These are phyloP conservation scores for Hypercompe scribonia DNA, from an alignment of 2,888 invertebrate species.

Conservation along the genomic window DNA sequence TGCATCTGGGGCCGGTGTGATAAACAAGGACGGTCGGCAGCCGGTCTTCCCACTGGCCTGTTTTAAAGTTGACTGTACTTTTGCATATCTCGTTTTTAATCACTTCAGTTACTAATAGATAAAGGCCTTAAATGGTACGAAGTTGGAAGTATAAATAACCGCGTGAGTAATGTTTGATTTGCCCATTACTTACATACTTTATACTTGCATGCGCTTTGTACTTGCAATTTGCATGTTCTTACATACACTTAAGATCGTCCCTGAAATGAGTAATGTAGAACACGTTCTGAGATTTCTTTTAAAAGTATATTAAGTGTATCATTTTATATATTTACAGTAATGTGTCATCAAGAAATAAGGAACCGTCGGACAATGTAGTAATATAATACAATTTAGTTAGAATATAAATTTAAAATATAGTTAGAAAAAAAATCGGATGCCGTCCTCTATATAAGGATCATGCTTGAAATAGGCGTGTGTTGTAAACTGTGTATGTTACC, in stretches of 20 bases:
- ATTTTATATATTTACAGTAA: neutral
- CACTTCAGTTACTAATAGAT: constrained; percentile 5
- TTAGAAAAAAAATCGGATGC: neutral
- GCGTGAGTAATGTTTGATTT: constrained; percentile 35
- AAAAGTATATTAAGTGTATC: neutral
- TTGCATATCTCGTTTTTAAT: constrained; percentile 29
- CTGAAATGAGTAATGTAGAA: constrained; percentile 10
- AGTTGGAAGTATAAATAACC: constrained; percentile 39
- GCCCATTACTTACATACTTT: constrained; percentile 23
- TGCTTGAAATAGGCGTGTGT: too few species aligned
- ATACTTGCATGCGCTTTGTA: constrained; percentile 20
- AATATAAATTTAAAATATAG: neutral
- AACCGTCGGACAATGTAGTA: neutral
- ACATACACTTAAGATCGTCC: constrained; percentile 13
- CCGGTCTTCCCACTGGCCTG: constrained; percentile 73
- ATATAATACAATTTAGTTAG: too few species aligned
- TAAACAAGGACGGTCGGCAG: constrained; percentile 67
- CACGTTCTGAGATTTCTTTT: neutral
- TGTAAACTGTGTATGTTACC: too few species aligned
- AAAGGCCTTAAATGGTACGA: neutral
- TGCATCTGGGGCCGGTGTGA: constrained; percentile 70
- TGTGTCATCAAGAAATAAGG: neutral
- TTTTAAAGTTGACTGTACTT: constrained; percentile 36
- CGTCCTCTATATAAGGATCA: neutral
- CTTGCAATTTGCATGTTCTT: neutral